Evolutionary conservation across 1,140 invertebrate species (phyloP).

Genomic region (Brachionus sp.): DNA sequence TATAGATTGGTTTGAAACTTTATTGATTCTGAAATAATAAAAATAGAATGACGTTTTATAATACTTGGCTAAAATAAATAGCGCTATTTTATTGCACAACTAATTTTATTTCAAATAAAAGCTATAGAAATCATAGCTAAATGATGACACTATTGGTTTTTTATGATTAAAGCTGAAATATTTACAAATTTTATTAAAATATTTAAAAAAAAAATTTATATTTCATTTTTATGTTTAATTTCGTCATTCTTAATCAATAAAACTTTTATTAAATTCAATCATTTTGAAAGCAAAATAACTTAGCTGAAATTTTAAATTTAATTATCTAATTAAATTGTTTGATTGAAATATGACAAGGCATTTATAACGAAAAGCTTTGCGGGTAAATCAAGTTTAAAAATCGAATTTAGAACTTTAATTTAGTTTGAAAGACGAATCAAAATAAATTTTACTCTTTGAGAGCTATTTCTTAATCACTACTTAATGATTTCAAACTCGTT

Average conservation of each 20-base stretch:
- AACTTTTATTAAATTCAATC: neutral
- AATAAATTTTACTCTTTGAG: neutral
- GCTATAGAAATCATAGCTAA: neutral
- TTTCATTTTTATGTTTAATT: neutral
- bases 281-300: neutral
- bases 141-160: neutral
- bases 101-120: neutral
- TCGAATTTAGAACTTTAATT: neutral
- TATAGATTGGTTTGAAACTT: neutral
- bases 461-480: neutral
- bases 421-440: neutral
- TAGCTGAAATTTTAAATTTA: neutral
- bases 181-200: neutral
- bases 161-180: slow-evolving; percentile 15
- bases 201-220: neutral
- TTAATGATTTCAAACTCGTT: neutral
- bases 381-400: neutral
- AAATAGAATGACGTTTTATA: slow-evolving; percentile 22
- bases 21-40: slow-evolving; percentile 36
- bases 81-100: neutral
- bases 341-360: neutral
- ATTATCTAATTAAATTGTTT: neutral
- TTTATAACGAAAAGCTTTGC: neutral
- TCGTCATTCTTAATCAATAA: neutral
- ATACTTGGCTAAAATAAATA: slow-evolving; percentile 3